Base-by-base conservation (phyloP, 1,140 invertebrate genomes). In the Nixonia krombeini region DNA sequence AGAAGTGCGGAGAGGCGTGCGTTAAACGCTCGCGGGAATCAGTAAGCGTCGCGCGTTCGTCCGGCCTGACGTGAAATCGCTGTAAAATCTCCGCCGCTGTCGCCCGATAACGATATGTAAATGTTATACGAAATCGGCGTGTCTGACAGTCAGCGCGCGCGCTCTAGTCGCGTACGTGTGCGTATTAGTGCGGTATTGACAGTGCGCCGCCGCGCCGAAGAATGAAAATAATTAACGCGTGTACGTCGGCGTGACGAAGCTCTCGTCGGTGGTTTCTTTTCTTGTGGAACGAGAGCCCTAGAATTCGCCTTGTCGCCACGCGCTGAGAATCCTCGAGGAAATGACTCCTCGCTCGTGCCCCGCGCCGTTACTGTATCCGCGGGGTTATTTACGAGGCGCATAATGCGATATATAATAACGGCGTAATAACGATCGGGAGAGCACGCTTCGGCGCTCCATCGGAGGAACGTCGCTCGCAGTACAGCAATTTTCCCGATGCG, bases 401-500 rank as follows among this genome's bases (percentile, higher is more conserved):
- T 70, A 70, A 70, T 65, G 57, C 57, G 67, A 70, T 50, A 65
- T 70, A 70, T 70, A 70, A 70, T 70, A 70, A 62, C 68, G 62
- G 62, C 52, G 46, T 66, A 65, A 65, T 70, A 70, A 70, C 62
- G 68, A 70, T 70, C 57, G 46, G 62, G 62, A 63, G 50, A 61
- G 68, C 62, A 65, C 61, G 67, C 67, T 70, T 70, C 66, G 59
- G 66, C 66, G 64, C 61, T 70, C 61, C 67, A 62, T 70, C 62
- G 67, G 67, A 70, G 57, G 67, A 70, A 65, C 67, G 57, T 70
- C 67, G 56, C 67, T 70, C 51, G 63, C 65, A 71, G 66, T 73
- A 80, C 74, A 78, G 79, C 81, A 83, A 83, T 85, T 84, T 84
- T 79, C 80, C 76, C 74, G 80, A 82, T 82, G 79, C 70, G 80